Conservation (phyloP, 1,140 invertebrate species). For the Oryzaephilus surinamensis region DNA sequence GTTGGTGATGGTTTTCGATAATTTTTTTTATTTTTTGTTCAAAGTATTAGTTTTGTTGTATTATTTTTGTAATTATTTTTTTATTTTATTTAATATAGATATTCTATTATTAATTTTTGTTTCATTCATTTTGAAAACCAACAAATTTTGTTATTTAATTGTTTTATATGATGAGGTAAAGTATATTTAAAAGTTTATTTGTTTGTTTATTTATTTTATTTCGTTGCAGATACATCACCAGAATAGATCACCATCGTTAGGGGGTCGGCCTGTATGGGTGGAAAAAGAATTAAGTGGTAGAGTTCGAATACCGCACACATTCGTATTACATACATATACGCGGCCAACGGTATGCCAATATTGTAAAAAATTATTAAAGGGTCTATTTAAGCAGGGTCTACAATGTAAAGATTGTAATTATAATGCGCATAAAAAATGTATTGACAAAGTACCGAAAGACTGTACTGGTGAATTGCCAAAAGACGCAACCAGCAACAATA, state of each 20-base stretch:
- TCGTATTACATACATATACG: constrained; percentile 86
- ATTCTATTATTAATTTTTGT: constrained; percentile 5
- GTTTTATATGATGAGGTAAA: no score
- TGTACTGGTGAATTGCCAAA: constrained; percentile 75
- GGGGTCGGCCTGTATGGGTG: constrained; percentile 62
- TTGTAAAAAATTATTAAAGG: constrained; percentile 91
- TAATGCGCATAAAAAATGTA: constrained; percentile 96
- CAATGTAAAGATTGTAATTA: constrained; percentile 98
- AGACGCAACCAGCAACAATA: constrained; percentile 42
- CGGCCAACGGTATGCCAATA: constrained; percentile 90
- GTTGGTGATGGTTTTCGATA: constrained; percentile 15
- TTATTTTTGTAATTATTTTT: no score
- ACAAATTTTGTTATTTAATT: no score
- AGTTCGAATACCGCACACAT: constrained; percentile 85
- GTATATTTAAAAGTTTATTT: background rate
- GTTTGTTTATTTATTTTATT: constrained; percentile 1
- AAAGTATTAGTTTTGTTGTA: constrained; percentile 1
- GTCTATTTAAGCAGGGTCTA: constrained; percentile 91
- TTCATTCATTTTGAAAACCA: constrained; percentile 7
- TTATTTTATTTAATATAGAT: constrained; percentile 2
- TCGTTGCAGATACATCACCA: constrained; percentile 12
- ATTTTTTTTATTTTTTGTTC: constrained; percentile 8
- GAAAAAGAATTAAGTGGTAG: constrained; percentile 59
- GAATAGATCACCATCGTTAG: constrained; percentile 62
- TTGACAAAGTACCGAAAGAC: constrained; percentile 88